Conservation (phyloP, 1,140 invertebrate species). For the Drosophila ohnishii region DNA sequence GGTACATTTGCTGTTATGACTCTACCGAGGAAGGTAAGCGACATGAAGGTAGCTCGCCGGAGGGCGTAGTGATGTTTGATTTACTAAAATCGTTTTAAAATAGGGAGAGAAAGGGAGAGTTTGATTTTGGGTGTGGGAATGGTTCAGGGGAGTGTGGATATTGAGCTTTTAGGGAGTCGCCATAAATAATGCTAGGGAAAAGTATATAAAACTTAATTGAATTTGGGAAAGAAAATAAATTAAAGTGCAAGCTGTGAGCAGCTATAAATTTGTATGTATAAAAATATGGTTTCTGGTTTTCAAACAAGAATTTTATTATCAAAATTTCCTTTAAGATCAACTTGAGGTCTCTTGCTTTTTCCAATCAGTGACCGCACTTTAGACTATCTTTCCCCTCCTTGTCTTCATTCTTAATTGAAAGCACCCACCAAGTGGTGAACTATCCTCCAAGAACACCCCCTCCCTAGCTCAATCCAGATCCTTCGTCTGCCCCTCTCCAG, state of each 20-base stretch:
- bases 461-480: background rate
- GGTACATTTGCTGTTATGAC: slow-evolving; percentile 78
- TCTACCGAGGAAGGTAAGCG: slow-evolving; percentile 12
- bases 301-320: background rate
- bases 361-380: slow-evolving; percentile 71
- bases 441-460: background rate
- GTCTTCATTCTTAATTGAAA: slow-evolving; percentile 68
- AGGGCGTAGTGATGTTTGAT: slow-evolving; percentile 53
- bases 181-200: background rate
- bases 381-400: slow-evolving; percentile 29
- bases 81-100: slow-evolving; percentile 61
- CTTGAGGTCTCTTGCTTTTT: background rate
- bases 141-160: background rate
- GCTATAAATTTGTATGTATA: background rate
- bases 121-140: slow-evolving; percentile 13
- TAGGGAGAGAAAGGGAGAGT: slow-evolving; percentile 45
- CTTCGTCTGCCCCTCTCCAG: slow-evolving; percentile 1
- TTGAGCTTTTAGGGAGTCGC: background rate
- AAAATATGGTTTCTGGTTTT: background rate
- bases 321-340: background rate
- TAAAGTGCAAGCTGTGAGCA: slow-evolving; percentile 4
- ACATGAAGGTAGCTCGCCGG: slow-evolving; percentile 35
- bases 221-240: slow-evolving; percentile 2
- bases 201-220: slow-evolving; percentile 1
- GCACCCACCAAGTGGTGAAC: slow-evolving; percentile 41